Evolutionary conservation across 2,113 vertebrate genomes (phyloP).

Genomic region (Cochlearius cochlearius): DNA sequence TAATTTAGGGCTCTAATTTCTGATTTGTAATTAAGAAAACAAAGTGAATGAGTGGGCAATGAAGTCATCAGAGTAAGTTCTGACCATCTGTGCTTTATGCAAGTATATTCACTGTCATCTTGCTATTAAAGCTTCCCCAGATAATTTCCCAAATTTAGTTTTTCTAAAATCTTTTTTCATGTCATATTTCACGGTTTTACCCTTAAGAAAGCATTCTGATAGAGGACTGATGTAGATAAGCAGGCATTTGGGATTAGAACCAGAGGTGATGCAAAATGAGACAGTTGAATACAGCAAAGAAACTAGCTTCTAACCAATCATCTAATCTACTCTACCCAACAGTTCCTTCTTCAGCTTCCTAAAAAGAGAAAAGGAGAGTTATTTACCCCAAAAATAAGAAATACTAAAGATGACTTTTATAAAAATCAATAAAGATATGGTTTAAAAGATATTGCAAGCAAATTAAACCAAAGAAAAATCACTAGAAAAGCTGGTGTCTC

Average conservation of each 20-base stretch:
- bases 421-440: background rate
- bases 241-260: background rate
- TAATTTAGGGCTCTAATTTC: background rate
- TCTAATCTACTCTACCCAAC: background rate
- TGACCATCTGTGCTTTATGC: background rate
- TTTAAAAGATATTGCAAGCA: background rate
- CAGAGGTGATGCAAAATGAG: background rate
- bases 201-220: background rate
- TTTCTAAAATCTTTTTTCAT: background rate
- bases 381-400: background rate
- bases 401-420: background rate
- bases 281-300: background rate
- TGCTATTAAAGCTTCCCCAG: background rate
- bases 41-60: background rate
- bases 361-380: background rate
- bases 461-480: background rate
- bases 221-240: background rate
- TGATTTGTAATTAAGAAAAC: background rate
- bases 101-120: background rate
- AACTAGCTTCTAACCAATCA: background rate
- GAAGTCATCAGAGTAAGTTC: background rate
- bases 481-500: background rate
- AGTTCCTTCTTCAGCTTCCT: background rate
- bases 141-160: background rate
- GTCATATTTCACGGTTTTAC: background rate